Conservation (phyloP, 1,140 invertebrate genomes). For the Drosophila grimshawi region DNA sequence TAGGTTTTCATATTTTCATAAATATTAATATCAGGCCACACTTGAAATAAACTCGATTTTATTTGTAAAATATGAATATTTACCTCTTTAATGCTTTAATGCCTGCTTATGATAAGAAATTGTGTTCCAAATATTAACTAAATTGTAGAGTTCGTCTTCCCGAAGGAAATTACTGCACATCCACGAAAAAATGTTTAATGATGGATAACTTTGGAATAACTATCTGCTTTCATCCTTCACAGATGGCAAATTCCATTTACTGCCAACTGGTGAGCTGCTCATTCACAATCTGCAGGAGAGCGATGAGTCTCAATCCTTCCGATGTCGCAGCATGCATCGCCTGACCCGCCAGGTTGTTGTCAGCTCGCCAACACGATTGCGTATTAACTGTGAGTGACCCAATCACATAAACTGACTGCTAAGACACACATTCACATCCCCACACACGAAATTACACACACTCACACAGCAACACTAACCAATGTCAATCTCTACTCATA, state of each 20-base stretch:
- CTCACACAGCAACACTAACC: constrained; percentile 44
- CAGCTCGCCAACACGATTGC: constrained; percentile 89
- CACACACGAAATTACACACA: constrained; percentile 13
- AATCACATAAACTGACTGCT: constrained; percentile 17
- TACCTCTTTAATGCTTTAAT: no score
- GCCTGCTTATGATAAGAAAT: no score
- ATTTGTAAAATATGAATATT: no score
- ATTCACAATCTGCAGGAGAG: constrained; percentile 91
- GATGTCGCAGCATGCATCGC: constrained; percentile 91
- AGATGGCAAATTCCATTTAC: constrained; percentile 92
- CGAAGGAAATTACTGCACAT: no score
- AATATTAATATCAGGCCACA: no score
- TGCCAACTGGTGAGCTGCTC: constrained; percentile 92
- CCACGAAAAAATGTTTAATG: background rate
- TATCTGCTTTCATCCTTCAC: constrained; percentile 64
- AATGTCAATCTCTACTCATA: constrained; percentile 62
- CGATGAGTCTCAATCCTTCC: constrained; percentile 90
- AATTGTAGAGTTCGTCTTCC: no score
- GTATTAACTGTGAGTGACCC: constrained; percentile 88
- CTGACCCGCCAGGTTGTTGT: constrained; percentile 90
- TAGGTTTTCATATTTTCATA: no score
- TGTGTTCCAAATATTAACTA: no score
- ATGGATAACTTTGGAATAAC: constrained; percentile 2
- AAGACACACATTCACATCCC: constrained; percentile 38
- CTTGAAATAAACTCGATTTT: no score